These are phyloP conservation scores for Greenwoodochromis staneri DNA, from an alignment of 2,113 vertebrate species.

Conservation along the genomic window DNA sequence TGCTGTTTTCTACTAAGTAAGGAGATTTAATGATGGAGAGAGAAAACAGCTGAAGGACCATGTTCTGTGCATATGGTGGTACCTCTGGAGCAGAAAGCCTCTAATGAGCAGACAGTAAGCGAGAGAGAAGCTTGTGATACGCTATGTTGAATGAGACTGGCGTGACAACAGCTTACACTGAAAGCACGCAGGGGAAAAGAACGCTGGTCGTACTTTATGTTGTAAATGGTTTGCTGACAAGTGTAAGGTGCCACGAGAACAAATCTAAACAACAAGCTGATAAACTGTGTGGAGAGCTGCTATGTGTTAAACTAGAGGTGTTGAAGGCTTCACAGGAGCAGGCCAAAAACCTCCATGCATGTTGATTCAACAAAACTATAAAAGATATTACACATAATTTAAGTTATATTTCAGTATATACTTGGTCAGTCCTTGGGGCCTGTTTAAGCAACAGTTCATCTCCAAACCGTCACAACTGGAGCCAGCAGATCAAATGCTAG, in stretches of 20 bases:
- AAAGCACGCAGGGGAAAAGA: neutral
- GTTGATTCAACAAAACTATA: neutral
- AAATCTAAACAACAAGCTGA: neutral
- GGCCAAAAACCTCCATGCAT: neutral
- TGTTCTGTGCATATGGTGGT: neutral
- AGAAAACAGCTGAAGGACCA: neutral
- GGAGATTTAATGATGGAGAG: neutral
- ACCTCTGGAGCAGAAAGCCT: neutral
- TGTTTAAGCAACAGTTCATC: neutral
- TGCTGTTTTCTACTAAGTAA: neutral
- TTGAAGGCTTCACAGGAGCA: neutral
- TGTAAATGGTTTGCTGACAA: neutral
- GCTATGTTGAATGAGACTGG: neutral
- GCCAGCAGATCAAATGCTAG: neutral
- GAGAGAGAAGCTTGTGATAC: neutral
- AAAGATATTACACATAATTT: neutral
- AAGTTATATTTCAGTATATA: neutral
- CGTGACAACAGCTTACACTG: neutral
- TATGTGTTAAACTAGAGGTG: neutral
- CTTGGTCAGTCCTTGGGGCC: neutral
- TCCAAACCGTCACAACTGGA: neutral
- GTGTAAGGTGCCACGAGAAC: neutral
- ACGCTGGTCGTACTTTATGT: neutral
- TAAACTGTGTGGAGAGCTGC: neutral
- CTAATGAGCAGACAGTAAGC: neutral